These are phyloP conservation scores for Latrodectus geometricus DNA, from an alignment of 1,140 invertebrate genomes.

Conservation along the genomic window DNA sequence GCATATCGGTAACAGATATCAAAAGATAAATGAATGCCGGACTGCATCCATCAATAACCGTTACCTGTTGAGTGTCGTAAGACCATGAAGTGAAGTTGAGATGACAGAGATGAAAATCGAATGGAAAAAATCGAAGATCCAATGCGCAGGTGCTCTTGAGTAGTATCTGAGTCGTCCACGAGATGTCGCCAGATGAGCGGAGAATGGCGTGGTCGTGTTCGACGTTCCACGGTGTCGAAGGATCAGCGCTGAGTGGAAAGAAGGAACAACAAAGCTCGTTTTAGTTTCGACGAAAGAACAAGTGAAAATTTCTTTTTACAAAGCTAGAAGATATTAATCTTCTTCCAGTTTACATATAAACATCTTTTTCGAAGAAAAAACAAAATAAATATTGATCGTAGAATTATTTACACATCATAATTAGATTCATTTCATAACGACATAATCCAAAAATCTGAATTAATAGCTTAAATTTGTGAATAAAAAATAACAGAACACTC, in stretches of 20 bases:
- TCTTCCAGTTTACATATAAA: not conserved
- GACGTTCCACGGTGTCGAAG: conserved; percentile 81
- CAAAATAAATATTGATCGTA: not conserved
- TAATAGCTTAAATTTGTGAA: too few relatives aligned
- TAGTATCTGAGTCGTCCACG: conserved; percentile 85
- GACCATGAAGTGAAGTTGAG: conserved; percentile 98
- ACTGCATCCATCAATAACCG: conserved; percentile 24
- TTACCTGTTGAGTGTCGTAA: conserved; percentile 92
- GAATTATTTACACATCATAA: not conserved
- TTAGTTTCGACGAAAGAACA: not conserved
- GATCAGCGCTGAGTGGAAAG: conserved; percentile 78
- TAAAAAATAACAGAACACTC: too few relatives aligned
- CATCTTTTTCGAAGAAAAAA: not conserved
- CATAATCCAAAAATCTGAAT: not conserved
- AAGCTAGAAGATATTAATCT: not conserved
- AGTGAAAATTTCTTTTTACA: not conserved
- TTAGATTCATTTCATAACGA: not conserved
- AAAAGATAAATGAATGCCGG: too few relatives aligned
- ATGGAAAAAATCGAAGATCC: conserved; percentile 94
- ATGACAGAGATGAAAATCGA: conserved; percentile 90
- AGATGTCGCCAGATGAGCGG: conserved; percentile 76
- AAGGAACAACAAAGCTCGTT: not conserved
- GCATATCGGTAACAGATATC: too few relatives aligned
- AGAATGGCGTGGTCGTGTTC: conserved; percentile 88
- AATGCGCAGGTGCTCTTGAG: conserved; percentile 89